phyloP scores from a whole-genome alignment of 1,140 invertebrate species.

The Bursaphelenchus mucronatus region DNA sequence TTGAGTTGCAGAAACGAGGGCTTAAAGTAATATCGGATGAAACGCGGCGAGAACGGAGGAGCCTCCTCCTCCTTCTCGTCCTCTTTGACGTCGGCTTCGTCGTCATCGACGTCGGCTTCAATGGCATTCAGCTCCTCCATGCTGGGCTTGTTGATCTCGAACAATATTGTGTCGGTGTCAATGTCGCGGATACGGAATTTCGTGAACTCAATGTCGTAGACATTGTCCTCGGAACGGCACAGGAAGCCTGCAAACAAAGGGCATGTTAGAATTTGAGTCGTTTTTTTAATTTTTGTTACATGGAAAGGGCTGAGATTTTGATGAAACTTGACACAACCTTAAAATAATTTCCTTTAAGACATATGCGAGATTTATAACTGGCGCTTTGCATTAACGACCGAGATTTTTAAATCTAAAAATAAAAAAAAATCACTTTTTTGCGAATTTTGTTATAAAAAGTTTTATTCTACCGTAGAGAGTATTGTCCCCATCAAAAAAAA shows the following conservation, averaged over 20 bases:
- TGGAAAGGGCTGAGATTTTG: background rate
- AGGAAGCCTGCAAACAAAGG: slow-evolving; percentile 72
- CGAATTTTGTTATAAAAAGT: too few species aligned
- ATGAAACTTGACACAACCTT: background rate
- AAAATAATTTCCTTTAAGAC: too few species aligned
- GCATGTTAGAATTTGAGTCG: slow-evolving; percentile 5
- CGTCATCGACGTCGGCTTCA: slow-evolving; percentile 27
- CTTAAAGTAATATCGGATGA: slow-evolving; percentile 94
- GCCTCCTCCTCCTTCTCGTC: slow-evolving; percentile 32
- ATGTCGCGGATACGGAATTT: slow-evolving; percentile 93
- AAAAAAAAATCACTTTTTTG: too few species aligned
- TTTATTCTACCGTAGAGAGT: too few species aligned
- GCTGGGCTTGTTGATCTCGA: slow-evolving; percentile 91
- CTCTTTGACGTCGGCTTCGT: slow-evolving; percentile 30
- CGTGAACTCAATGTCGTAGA: slow-evolving; percentile 96
- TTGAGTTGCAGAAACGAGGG: slow-evolving; percentile 67
- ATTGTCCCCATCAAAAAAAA: too few species aligned
- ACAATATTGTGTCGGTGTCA: slow-evolving; percentile 82
- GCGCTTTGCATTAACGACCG: too few species aligned
- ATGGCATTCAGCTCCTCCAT: background rate
- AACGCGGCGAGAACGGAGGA: slow-evolving; percentile 71
- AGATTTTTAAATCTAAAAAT: too few species aligned
- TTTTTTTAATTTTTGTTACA: background rate
- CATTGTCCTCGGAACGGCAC: slow-evolving; percentile 86
- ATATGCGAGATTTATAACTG: background rate